Base-by-base conservation (phyloP, 2,888 invertebrate species). In the Itoplectis maculator region DNA sequence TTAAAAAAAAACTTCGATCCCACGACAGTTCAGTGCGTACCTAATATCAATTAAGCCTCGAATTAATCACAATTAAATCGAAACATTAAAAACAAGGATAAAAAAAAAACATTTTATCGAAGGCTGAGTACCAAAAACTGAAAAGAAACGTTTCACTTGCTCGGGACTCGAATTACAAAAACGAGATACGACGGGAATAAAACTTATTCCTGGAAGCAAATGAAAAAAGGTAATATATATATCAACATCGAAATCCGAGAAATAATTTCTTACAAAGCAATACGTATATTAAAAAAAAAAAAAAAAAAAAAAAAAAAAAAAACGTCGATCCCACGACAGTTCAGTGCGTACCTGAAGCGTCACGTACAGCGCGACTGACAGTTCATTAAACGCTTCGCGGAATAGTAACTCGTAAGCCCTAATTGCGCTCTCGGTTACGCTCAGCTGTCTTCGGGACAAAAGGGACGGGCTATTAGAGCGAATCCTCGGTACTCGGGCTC, bases 371-470 rank as follows among this genome's bases (percentile, higher is more conserved):
- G 11, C 45, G 29, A 61, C 35, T n/a, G 35, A 15, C n/a, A 59
- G 59, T 59, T 73, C 59, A 73, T 69, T 74, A 54, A 79, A 49
- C 79, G 72, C 23, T 73, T 79, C 68, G 66, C 37, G 49, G 68
- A 49, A 61, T n/a, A 65, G 47, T 74, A 63, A 35, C 49, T 68
- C 51, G 49, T 61, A 77, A 73, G 37, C 61, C 61, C 45, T 77
- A 73, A 81, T 81, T 81, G 72, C 61, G 54, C 61, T 59, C 18
- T 29, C 23, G 51, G 29, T 42, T 61, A 37, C 54, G 51, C 56
- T 66, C 35, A 68, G n/a, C 29, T 40, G 63, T 81, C 54, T 70
- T 68, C 42, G 66, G 42, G 68, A 54, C 45, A 37, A 70, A 56
- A 78, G 68, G 40, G n/a, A 81, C 20, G n/a, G n/a, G 61, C 66